A percentile compares a stretch with the other conserved stretches of the same genome.
These are phyloP conservation scores for Botrylloides violaceus DNA, from an alignment of 23 tunicate species.

Conservation along the genomic window DNA sequence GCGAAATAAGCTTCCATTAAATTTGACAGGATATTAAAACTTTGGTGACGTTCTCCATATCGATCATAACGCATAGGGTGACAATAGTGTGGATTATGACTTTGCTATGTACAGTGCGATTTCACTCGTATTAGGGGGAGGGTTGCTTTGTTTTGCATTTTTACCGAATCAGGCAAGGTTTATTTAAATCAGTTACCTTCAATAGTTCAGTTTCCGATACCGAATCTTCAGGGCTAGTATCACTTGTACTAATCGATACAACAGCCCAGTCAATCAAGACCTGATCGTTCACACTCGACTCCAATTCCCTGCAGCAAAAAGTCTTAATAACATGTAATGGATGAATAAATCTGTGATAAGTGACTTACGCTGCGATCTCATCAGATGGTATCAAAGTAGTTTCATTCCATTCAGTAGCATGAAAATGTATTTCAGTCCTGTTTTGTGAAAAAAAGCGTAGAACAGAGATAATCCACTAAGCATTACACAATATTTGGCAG, in stretches of 20 bases:
- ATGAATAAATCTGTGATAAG: neutral
- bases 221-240: neutral
- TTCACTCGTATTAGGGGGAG: too few relatives aligned
- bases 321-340: too few relatives aligned
- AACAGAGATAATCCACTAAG: too few relatives aligned
- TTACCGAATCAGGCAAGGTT: too few relatives aligned
- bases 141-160: too few relatives aligned
- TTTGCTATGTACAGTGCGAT: too few relatives aligned
- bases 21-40: too few relatives aligned
- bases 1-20: too few relatives aligned
- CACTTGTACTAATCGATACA: neutral
- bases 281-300: neutral
- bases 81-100: too few relatives aligned
- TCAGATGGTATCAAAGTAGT: conserved; percentile 30
- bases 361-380: conserved; percentile 36
- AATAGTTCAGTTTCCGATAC: conserved; percentile 6
- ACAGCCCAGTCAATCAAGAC: neutral
- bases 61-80: too few relatives aligned
- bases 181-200: neutral
- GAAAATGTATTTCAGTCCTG: conserved; percentile 28
- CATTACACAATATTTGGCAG: too few relatives aligned
- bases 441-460: neutral
- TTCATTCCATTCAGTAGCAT: conserved; percentile 32
- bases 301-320: conserved; percentile 1
- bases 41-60: too few relatives aligned